Conservation (phyloP, 2,113 vertebrate genomes). For the Malurus alboscapulatus region DNA sequence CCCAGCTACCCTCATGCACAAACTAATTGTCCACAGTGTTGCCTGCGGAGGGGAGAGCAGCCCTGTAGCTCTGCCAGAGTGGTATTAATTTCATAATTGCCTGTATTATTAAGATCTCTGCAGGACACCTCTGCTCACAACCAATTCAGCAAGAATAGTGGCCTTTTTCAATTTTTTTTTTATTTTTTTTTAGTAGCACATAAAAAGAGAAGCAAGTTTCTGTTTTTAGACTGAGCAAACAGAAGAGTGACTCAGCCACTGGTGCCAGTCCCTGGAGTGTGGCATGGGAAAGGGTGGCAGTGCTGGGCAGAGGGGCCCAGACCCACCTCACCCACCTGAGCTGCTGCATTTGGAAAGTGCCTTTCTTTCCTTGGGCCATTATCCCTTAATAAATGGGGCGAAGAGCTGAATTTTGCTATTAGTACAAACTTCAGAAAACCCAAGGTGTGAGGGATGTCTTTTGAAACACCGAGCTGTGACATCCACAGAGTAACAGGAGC, state of each 20-base stretch:
- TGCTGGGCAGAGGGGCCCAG: neutral
- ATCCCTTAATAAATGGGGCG: neutral
- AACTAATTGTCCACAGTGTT: neutral
- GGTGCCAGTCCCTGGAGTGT: neutral
- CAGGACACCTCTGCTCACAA: slow-evolving; percentile 22
- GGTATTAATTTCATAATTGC: slow-evolving; percentile 53
- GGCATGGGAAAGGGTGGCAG: neutral
- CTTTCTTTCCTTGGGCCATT: neutral
- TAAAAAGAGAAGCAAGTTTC: slow-evolving; percentile 2
- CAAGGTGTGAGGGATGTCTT: neutral
- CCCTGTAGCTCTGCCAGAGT: slow-evolving; percentile 18
- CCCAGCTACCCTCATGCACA: neutral
- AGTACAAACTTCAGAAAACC: neutral
- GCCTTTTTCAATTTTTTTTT: neutral
- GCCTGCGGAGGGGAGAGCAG: neutral
- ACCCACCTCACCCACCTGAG: neutral
- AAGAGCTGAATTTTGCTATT: neutral
- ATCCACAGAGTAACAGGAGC: neutral
- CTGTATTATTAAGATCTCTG: slow-evolving; percentile 44
- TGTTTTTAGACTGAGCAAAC: neutral
- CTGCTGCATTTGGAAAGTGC: neutral
- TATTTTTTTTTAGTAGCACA: neutral
- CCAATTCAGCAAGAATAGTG: neutral
- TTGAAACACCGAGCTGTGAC: neutral
- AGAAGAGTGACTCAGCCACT: neutral